phyloP scores from a whole-genome alignment of 2,888 invertebrate genomes.

The Nesidiocoris tenuis region DNA sequence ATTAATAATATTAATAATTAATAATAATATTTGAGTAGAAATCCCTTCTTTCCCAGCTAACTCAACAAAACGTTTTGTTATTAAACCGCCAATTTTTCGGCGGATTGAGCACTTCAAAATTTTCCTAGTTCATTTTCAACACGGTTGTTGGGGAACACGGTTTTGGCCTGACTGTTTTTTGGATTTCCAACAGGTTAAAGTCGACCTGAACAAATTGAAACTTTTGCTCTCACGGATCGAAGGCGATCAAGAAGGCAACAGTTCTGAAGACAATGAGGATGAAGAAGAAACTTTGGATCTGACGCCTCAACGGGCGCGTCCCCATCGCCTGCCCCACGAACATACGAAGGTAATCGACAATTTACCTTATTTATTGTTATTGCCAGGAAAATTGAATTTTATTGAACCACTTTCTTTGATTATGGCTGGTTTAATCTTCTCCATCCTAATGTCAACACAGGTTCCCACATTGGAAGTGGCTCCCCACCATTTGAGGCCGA shows the following conservation, averaged over 20 bases:
- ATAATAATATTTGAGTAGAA: too few species aligned
- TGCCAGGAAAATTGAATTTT: background rate
- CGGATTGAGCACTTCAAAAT: too few species aligned
- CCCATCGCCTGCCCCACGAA: slow-evolving; percentile 20
- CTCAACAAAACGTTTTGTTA: too few species aligned
- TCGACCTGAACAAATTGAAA: slow-evolving; percentile 48
- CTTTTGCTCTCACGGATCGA: slow-evolving; percentile 46
- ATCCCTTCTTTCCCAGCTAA: too few species aligned
- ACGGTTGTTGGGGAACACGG: too few species aligned
- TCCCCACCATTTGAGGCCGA: slow-evolving; percentile 62
- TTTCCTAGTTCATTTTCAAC: too few species aligned
- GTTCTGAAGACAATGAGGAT: slow-evolving; percentile 39
- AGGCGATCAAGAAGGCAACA: slow-evolving; percentile 19
- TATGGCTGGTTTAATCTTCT: too few species aligned
- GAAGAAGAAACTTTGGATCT: slow-evolving; percentile 37
- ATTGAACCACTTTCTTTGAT: too few species aligned
- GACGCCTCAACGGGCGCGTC: slow-evolving; percentile 20
- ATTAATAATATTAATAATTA: too few species aligned
- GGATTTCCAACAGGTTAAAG: slow-evolving; percentile 46
- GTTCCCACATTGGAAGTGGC: slow-evolving; percentile 60
- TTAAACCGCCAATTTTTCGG: too few species aligned
- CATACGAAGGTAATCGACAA: slow-evolving; percentile 19
- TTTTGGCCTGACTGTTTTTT: too few species aligned
- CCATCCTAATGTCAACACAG: too few species aligned
- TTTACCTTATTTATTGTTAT: background rate